Evolutionary conservation across 2,113 vertebrate species (phyloP).

Genomic region (Sturnus vulgaris): DNA sequence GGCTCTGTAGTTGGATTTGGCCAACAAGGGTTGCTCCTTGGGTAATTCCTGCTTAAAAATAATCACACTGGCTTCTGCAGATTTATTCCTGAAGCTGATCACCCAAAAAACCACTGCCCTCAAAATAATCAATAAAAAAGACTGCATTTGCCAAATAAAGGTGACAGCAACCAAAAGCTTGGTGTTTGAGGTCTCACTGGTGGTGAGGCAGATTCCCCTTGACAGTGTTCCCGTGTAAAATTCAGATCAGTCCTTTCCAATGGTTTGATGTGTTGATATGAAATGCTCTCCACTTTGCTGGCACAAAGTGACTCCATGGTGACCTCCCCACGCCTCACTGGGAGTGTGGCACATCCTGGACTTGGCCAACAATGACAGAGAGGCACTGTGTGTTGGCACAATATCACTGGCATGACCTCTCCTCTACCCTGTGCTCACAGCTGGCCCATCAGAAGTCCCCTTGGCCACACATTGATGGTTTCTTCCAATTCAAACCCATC

Average conservation of each 20-base stretch:
- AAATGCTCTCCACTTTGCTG: not conserved
- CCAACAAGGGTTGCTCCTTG: not conserved
- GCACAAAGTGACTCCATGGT: not conserved
- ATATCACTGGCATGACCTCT: not conserved
- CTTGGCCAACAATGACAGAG: accelerated
- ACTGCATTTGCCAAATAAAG: not conserved
- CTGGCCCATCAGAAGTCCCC: not conserved
- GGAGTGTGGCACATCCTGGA: not conserved
- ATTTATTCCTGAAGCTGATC: not conserved
- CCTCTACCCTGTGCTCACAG: not conserved
- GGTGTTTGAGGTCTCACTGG: not conserved
- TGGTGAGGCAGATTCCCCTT: not conserved
- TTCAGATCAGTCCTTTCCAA: not conserved
- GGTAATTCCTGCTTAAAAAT: not conserved
- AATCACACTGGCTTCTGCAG: not conserved
- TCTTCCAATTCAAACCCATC: not conserved
- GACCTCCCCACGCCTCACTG: not conserved
- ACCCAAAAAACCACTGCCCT: not conserved
- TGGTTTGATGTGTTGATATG: not conserved
- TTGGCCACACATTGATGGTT: accelerated
- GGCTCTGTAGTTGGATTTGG: not conserved
- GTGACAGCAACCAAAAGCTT: not conserved
- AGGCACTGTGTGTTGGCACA: not conserved
- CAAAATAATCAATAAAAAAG: not conserved
- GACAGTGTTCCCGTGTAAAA: not conserved